Base-by-base conservation (phyloP, 2,113 vertebrate species). In the Datnioides undecimradiatus region DNA sequence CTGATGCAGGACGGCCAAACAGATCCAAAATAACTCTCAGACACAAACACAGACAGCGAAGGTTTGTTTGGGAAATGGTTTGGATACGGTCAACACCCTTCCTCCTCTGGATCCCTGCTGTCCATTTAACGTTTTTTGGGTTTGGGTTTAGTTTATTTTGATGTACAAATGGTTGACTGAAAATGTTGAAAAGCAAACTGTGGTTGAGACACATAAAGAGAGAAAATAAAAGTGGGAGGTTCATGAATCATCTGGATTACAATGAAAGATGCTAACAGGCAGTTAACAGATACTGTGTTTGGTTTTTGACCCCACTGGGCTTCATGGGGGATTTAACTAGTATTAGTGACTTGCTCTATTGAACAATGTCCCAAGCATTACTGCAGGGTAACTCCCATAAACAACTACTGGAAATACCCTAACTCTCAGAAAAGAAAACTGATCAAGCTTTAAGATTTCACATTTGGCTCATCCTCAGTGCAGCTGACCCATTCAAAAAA, bases 131-230 rank as follows among this genome's bases (percentile, higher is more conserved):
- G 59, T 23, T 46, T 52, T 80, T 4, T 76, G 45, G 31, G 43
- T 60, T 78, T 59, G 16, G 45, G 62, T 66, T 80, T 36, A 46
- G 80, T 84, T 82, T 84, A 63, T 77, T 75, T 79, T 31, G 34
- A 74, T 0, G 40, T 31, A 34, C 51, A 79, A 51, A 60, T 27
- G 57, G 27, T 45, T n/a, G 46, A 59, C 19, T 69, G 48, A 29
- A 55, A 57, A 58, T 27, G 55, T 33, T 67, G 27, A 54, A 87
- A 68, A 27, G 36, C 51, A 75, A 85, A 76, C 49, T 31, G 40
- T 49, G 60, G 73, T 58, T 12, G 10, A 63, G 33, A 67, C 55
- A 52, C 29, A 66, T 57, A 70, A 59, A 64, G n/a, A 49, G 10
- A 51, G 16, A 25, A 57, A 60, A 60, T 17, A 27, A 25, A 46